Evolutionary conservation across 2,797 vertebrate species (phyloP).

Genomic region (Enoplosus armatus): DNA sequence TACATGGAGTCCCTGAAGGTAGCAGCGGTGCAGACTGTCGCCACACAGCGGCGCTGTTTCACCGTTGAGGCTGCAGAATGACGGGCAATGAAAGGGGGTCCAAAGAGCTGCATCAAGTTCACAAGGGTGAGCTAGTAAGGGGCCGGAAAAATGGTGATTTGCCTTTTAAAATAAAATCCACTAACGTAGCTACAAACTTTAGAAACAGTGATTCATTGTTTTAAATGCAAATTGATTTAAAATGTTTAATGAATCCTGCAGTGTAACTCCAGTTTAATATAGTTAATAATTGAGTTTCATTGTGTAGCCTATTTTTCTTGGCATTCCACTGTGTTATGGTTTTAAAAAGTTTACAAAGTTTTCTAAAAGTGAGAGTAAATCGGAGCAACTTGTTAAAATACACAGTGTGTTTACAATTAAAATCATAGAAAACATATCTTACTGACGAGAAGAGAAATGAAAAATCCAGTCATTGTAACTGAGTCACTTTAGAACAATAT

Average conservation of each 20-base stretch:
- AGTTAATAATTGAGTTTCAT: not conserved
- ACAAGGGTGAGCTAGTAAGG: fast-evolving
- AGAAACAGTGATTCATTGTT: not conserved
- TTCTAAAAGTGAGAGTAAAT: not conserved
- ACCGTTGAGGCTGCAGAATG: fast-evolving
- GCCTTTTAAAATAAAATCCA: not conserved
- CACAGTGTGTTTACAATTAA: too few species aligned
- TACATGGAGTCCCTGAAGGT: not conserved
- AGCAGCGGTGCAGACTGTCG: not conserved
- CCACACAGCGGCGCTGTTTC: slow-evolving; percentile 30
- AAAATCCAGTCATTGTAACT: too few species aligned
- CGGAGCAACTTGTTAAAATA: too few species aligned
- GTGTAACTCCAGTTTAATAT: not conserved
- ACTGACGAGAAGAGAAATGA: not conserved
- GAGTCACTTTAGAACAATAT: too few species aligned
- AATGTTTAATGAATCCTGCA: not conserved
- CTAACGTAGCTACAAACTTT: not conserved
- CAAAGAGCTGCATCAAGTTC: not conserved
- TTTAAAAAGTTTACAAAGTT: not conserved
- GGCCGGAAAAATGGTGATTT: not conserved
- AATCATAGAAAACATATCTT: not conserved
- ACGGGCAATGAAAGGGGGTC: not conserved
- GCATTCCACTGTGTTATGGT: too few species aligned
- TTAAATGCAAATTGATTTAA: too few species aligned
- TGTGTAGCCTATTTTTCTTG: not conserved